Conservation (phyloP, 2,888 invertebrate genomes). For the Mactromeris polynyma region DNA sequence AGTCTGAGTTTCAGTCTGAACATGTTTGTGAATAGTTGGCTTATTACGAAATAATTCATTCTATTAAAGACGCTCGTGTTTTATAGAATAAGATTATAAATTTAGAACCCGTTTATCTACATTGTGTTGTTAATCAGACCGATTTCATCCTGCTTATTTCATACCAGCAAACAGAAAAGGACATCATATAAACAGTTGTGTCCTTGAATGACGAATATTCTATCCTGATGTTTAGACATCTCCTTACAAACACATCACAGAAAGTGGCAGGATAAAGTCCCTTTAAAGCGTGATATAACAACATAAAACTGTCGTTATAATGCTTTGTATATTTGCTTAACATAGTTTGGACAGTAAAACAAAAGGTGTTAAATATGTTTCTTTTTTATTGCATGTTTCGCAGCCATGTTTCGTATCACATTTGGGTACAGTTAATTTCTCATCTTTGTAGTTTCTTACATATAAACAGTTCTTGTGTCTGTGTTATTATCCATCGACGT, state of each 20-base stretch:
- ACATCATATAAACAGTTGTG: not conserved
- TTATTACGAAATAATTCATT: too few relatives aligned
- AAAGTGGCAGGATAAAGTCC: not conserved
- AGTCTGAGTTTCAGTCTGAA: too few relatives aligned
- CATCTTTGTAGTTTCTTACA: not conserved
- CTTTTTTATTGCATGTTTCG: conserved; percentile 3
- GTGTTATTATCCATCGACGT: not conserved
- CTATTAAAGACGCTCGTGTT: too few relatives aligned
- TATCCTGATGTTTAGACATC: not conserved
- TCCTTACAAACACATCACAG: not conserved
- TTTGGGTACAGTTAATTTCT: not conserved
- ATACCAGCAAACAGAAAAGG: too few relatives aligned
- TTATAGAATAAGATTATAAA: too few relatives aligned
- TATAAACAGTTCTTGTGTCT: not conserved
- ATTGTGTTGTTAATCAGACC: too few relatives aligned
- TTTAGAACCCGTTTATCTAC: too few relatives aligned
- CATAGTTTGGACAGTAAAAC: not conserved
- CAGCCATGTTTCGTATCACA: not conserved
- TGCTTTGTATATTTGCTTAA: not conserved
- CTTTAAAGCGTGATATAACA: not conserved
- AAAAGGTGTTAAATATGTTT: not conserved
- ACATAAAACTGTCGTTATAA: not conserved
- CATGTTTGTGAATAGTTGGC: too few relatives aligned
- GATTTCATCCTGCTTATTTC: too few relatives aligned
- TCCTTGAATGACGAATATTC: not conserved